Percentiles rank a stretch among this genome's conserved stretches.
These are phyloP conservation scores for Myathropa florea DNA, from an alignment of 2,888 invertebrate genomes.

Conservation along the genomic window DNA sequence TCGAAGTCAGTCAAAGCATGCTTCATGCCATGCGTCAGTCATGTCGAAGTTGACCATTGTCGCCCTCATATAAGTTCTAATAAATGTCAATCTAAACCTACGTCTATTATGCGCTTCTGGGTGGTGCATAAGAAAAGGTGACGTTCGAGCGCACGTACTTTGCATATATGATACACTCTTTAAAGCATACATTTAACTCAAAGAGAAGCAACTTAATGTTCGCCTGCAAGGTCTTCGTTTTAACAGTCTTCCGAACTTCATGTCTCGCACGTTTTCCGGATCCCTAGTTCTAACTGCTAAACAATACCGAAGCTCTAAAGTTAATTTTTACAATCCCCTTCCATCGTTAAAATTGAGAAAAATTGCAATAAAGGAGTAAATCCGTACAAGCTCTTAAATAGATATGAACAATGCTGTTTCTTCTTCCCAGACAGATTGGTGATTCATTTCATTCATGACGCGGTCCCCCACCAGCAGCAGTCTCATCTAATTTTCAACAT, in stretches of 20 bases:
- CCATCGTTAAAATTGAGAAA: constrained; percentile 42
- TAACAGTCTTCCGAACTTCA: not conserved
- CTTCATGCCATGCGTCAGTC: not conserved
- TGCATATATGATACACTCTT: not conserved
- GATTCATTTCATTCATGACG: constrained; percentile 20
- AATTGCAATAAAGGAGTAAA: constrained; percentile 47
- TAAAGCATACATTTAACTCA: not conserved
- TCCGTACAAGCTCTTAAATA: not conserved
- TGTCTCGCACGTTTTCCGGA: not conserved
- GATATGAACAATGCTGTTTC: not conserved
- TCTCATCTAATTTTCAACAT: constrained; percentile 13
- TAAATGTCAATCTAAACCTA: not conserved
- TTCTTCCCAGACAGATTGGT: not conserved
- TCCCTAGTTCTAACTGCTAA: not conserved
- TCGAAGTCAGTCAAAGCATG: not conserved
- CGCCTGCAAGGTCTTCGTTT: not conserved
- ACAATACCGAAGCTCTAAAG: constrained; percentile 28
- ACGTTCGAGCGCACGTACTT: not conserved
- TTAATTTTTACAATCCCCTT: constrained; percentile 38
- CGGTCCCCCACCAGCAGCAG: not conserved
- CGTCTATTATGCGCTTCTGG: not conserved
- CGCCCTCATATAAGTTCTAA: not conserved
- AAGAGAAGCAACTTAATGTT: not conserved
- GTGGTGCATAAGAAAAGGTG: not conserved
- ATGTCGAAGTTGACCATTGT: not conserved